phyloP scores from a whole-genome alignment of 2,888 invertebrate genomes.

The Troides aeacus region DNA sequence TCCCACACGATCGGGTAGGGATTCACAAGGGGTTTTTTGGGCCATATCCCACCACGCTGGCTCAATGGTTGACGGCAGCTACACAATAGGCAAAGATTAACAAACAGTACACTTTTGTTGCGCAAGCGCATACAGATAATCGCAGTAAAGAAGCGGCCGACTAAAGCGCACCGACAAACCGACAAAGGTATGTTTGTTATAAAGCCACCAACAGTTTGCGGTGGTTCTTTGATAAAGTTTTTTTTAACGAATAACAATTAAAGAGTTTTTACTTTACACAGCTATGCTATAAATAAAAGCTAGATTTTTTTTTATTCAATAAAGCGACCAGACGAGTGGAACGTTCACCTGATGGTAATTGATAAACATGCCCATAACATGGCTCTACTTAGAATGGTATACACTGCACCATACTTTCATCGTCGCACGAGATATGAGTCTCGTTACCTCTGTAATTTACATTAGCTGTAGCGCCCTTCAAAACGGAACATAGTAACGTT shows the following conservation, averaged over 20 bases:
- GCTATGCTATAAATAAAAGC: neutral
- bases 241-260: conserved; percentile 7
- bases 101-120: conserved; percentile 49
- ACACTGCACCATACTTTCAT: too few relatives aligned
- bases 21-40: too few relatives aligned
- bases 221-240: conserved; percentile 4
- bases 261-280: neutral
- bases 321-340: too few relatives aligned
- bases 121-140: conserved; percentile 51
- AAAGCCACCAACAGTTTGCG: conserved; percentile 5
- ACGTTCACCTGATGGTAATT: too few relatives aligned
- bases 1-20: too few relatives aligned
- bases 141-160: conserved; percentile 35
- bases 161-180: conserved; percentile 45
- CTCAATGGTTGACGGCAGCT: conserved; percentile 30
- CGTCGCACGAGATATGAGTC: too few relatives aligned
- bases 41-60: too few relatives aligned
- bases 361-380: too few relatives aligned
- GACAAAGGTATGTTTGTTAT: conserved; percentile 37
- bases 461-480: too few relatives aligned
- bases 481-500: too few relatives aligned
- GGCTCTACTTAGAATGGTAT: too few relatives aligned
- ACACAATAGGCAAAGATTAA: conserved; percentile 55
- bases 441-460: too few relatives aligned
- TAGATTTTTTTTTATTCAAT: neutral